Evolutionary conservation across 2,113 vertebrate genomes (phyloP), one percentile per base, ranked within the genome.

Genomic region (Peromyscus leucopus): DNA sequence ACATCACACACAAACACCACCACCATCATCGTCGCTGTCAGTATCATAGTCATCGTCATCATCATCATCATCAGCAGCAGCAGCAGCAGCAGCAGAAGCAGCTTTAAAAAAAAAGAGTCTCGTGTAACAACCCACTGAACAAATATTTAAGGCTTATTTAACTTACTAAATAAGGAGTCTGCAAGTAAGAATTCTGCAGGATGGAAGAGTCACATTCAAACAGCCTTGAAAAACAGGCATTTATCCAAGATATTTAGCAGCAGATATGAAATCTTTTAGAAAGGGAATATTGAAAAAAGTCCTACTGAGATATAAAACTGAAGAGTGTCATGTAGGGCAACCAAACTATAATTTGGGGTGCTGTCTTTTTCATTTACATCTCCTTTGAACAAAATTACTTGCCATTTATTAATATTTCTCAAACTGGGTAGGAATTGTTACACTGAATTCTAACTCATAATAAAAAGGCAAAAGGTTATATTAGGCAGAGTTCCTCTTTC

Each of bases 401-500:
- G 76, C 26, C 46, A 79, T 6, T 78, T 93, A 86, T 51, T 22
- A 63, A 28, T 90, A 72, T 90, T 92, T 90, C 84, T 90, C 39
- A 88, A 76, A 65, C 36, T 80, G 79, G 76, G 22, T 9, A 75
- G 31, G 87, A 92, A 61, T 92, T 95, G 33, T 5, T 93, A 17
- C 57, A 5, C 28, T 65, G 28, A 78, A 36, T 4, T 39, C 22
- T n/a, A 87, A 75, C 75, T 90, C 88, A 85, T 21, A 83, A 61
- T 12, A 78, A 46, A 46, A 78, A 36, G n/a, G 55, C 24, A 94
- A 71, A 59, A 12, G 46, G 22, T 48, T 59, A 78, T 72, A 82
- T 86, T 24, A 79, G 89, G 61, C 42, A 86, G 85, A 94, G 48
- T 42, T 63, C 36, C 21, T 78, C 76, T 91, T 82, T 93, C 79